A percentile compares a stretch with the other conserved stretches of the same genome.
phyloP scores from a whole-genome alignment of 2,113 vertebrate species.

The Charina bottae region DNA sequence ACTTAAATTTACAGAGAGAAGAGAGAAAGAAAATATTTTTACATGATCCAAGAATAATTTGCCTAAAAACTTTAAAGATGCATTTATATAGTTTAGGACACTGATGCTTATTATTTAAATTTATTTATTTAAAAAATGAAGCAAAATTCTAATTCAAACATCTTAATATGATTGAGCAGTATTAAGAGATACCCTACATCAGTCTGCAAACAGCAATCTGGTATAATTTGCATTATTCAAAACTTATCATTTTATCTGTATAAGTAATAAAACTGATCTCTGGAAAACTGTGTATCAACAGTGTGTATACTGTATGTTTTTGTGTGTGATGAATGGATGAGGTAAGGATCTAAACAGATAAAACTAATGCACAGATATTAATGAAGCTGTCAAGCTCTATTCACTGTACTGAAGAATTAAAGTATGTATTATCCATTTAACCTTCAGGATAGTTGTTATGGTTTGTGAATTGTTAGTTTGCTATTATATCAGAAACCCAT shows the following conservation, averaged over 20 bases:
- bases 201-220: constrained; percentile 56
- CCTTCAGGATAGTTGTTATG: constrained; percentile 23
- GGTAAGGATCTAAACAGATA: constrained; percentile 46
- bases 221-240: constrained; percentile 49
- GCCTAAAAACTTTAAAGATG: not conserved
- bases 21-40: not conserved
- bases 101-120: too few species aligned
- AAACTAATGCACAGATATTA: constrained; percentile 9
- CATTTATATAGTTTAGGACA: not conserved
- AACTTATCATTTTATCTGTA: constrained; percentile 36
- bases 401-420: constrained; percentile 8
- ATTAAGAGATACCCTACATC: not conserved
- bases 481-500: constrained; percentile 34
- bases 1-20: not conserved
- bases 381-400: constrained; percentile 22
- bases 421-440: constrained; percentile 11
- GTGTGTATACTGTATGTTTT: not conserved
- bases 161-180: not conserved
- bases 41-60: not conserved
- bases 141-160: not conserved
- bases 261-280: constrained; percentile 44
- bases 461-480: constrained; percentile 27
- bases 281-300: constrained; percentile 41
- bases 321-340: constrained; percentile 17
- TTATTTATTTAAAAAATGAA: too few species aligned